Base-by-base conservation (phyloP, 2,113 vertebrate genomes). In the Bubo scandiacus region DNA sequence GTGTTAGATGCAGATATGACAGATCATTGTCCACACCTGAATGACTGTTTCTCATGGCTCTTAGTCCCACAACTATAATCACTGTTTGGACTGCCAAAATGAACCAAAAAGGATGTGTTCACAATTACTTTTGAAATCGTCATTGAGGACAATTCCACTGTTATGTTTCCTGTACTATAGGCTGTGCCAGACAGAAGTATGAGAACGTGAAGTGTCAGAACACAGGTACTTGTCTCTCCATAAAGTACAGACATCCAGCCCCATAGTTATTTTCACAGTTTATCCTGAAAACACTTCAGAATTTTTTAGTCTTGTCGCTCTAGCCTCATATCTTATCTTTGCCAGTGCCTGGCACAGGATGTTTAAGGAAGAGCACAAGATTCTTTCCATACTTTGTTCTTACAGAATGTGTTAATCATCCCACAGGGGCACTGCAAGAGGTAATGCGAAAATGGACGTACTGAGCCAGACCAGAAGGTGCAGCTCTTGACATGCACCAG, bases 401-500 rank as follows among this genome's bases (percentile, higher is more conserved):
- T 47, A 15, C 3, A 57, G 10, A 57, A 83, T n/a, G 43, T 77
- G 51, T 66, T 90, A 30, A 43, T 11, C 43, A 40, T 45, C 2
- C 1, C n/a, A 6, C 21, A 38, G 43, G 3, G 4, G 15, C 30
- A 19, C 3, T 4, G 61, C 38, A 75, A 49, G 32, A 55, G 8
- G 25, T 12, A 45, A 45, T 1, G 11, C 2, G 5, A 83, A 71
- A 86, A 67, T 4, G 8, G 29, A 52, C 4, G 2, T 25, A 29
- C 2, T 26, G 40, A 65, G 23, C 18, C 90, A 49, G 54, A 52
- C 6, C 71, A 77, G 34, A 79, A 81, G 18, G 36, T 49, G 19
- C 61, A 85, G 65, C 43, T 59, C 40, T 45, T 78, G 32, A 12
- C 11, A 5, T 0, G 0, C 40, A 43, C 38, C 52, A 36, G 9